These are phyloP conservation scores for Turnix velox DNA, from an alignment of 2,113 vertebrate species.

Conservation along the genomic window DNA sequence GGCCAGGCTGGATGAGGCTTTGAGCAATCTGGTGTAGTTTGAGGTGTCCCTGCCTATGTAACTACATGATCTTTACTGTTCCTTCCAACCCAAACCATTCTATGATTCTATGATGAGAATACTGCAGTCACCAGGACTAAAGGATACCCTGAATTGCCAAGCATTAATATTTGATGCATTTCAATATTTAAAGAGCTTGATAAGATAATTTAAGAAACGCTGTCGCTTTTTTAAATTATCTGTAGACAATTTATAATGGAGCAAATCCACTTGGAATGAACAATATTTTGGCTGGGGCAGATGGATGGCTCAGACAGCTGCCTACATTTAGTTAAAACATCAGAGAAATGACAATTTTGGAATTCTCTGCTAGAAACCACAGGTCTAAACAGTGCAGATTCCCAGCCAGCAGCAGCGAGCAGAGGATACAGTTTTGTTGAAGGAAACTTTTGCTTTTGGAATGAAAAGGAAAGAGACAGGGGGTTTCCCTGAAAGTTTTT, in stretches of 20 bases:
- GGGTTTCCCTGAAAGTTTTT: constrained; percentile 12
- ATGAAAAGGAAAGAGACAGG: background rate
- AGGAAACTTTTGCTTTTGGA: background rate
- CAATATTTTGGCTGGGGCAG: constrained; percentile 16
- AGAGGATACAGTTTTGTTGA: background rate
- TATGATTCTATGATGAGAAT: background rate
- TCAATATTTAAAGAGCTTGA: constrained; percentile 66
- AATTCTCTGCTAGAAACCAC: constrained; percentile 2
- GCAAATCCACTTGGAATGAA: constrained; percentile 36
- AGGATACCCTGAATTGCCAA: background rate
- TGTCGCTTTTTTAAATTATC: constrained; percentile 46
- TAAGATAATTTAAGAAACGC: constrained; percentile 58
- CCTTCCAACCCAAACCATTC: no score
- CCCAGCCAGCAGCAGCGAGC: background rate
- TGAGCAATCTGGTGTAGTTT: no score
- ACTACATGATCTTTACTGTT: no score
- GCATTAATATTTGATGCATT: constrained; percentile 56
- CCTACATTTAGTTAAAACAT: constrained; percentile 31
- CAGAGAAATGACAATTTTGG: background rate
- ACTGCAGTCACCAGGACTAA: background rate
- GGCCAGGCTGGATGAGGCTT: no score
- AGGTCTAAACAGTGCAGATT: background rate
- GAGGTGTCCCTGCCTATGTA: no score
- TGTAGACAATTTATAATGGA: constrained; percentile 44
- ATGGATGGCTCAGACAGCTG: background rate